phyloP scores from a whole-genome alignment of 2,888 invertebrate genomes.

The Zhengitettix transpicula region DNA sequence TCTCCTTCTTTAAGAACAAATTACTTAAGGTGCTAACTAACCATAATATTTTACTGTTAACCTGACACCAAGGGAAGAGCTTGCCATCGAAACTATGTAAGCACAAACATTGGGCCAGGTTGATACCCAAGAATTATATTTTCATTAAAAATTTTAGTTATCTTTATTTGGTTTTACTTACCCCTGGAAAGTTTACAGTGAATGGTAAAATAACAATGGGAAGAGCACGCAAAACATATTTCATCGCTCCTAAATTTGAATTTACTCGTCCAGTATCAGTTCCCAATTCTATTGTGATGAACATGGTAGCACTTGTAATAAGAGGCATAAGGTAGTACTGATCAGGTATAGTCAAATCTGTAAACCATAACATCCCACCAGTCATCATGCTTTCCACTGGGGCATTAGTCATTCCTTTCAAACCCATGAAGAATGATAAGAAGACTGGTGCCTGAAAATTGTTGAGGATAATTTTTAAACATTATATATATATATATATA shows the following conservation, averaged over 20 bases:
- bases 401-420: conserved; percentile 73
- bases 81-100: too few species aligned
- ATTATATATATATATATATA: too few species aligned
- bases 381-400: conserved; percentile 79
- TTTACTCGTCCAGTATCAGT: conserved; percentile 55
- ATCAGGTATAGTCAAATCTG: conserved; percentile 79
- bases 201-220: conserved; percentile 72
- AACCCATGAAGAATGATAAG: conserved; percentile 76
- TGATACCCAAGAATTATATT: too few species aligned
- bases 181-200: conserved; percentile 71
- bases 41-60: too few species aligned
- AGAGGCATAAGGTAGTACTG: conserved; percentile 76
- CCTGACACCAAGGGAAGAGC: too few species aligned
- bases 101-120: too few species aligned
- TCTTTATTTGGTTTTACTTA: conserved; percentile 21
- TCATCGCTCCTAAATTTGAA: conserved; percentile 52
- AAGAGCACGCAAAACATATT: conserved; percentile 54
- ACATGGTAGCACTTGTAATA: conserved; percentile 67
- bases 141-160: too few species aligned
- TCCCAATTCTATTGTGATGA: conserved; percentile 66
- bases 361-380: conserved; percentile 87
- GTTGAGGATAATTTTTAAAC: conserved; percentile 7
- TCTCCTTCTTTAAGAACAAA: too few species aligned
- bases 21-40: too few species aligned
- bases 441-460: conserved; percentile 59